These are phyloP conservation scores for Drosophila pallidifrons DNA, from an alignment of 1,140 invertebrate genomes.

Conservation along the genomic window DNA sequence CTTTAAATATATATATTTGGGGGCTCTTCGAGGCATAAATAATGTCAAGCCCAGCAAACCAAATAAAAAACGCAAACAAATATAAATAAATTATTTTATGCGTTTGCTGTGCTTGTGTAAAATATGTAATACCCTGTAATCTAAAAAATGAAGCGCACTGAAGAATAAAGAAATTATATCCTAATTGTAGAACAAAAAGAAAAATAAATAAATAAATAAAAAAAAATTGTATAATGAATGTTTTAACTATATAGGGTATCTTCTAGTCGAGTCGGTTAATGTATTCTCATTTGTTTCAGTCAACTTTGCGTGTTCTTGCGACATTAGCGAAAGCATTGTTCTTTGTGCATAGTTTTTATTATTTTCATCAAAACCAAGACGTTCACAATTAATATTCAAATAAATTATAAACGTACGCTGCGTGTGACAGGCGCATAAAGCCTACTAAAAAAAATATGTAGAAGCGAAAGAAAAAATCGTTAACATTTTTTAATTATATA, in stretches of 20 bases:
- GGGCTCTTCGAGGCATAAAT: constrained; percentile 47
- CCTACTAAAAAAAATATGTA: constrained; percentile 27
- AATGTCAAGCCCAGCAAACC: constrained; percentile 54
- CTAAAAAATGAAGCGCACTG: background rate
- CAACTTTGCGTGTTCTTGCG: constrained; percentile 53
- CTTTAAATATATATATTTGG: constrained; percentile 1
- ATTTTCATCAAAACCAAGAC: constrained; percentile 46
- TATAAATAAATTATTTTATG: constrained; percentile 46
- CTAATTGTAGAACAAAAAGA: background rate
- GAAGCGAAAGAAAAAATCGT: constrained; percentile 23
- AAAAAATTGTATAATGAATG: too few species aligned
- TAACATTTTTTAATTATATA: constrained; percentile 35
- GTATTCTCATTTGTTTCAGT: constrained; percentile 2
- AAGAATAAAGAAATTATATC: background rate
- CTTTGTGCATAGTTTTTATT: constrained; percentile 19
- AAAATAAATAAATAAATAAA: background rate
- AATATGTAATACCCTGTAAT: constrained; percentile 19
- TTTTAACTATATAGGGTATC: constrained; percentile 1
- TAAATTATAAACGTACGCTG: constrained; percentile 61
- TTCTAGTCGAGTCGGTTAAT: background rate
- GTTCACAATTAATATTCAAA: constrained; percentile 69
- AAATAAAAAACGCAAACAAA: constrained; percentile 36
- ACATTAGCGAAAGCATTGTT: constrained; percentile 55
- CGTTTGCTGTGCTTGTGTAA: constrained; percentile 21
- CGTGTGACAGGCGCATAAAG: constrained; percentile 59